Conservation (phyloP, 1,140 invertebrate genomes). For the Aphis craccivora region DNA sequence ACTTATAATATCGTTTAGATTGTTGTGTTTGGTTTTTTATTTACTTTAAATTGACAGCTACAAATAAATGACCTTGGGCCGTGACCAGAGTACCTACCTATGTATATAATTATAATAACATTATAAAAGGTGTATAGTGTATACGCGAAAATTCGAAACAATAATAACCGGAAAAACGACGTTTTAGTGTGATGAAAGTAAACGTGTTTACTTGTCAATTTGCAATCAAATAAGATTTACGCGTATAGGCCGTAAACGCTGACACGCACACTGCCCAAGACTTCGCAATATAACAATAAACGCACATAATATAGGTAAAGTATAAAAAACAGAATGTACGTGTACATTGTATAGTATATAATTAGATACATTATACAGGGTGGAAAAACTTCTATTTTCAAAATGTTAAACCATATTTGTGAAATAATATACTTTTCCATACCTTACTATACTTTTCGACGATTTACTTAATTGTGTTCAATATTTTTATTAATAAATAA, state of each 20-base stretch:
- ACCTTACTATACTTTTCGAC: too few relatives aligned
- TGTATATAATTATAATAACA: background rate
- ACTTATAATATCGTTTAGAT: background rate
- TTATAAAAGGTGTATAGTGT: background rate
- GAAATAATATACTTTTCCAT: too few relatives aligned
- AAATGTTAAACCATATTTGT: background rate
- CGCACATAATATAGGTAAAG: background rate
- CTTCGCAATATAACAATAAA: slow-evolving; percentile 19
- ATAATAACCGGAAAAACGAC: slow-evolving; percentile 33
- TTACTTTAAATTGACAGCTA: background rate
- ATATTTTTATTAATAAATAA: background rate
- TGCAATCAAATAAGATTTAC: background rate
- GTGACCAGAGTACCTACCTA: background rate
- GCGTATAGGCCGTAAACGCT: background rate
- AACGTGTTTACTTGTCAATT: background rate
- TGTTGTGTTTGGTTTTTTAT: background rate
- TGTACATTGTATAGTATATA: background rate
- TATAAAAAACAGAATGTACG: background rate
- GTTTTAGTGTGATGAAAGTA: slow-evolving; percentile 38
- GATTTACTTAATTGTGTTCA: background rate
- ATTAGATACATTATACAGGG: background rate
- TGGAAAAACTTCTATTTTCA: background rate
- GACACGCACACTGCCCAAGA: slow-evolving; percentile 23
- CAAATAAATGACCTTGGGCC: background rate
- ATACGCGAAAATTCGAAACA: slow-evolving; percentile 1